phyloP scores from a whole-genome alignment of 2,113 vertebrate species.

The Hemiscyllium ocellatum region DNA sequence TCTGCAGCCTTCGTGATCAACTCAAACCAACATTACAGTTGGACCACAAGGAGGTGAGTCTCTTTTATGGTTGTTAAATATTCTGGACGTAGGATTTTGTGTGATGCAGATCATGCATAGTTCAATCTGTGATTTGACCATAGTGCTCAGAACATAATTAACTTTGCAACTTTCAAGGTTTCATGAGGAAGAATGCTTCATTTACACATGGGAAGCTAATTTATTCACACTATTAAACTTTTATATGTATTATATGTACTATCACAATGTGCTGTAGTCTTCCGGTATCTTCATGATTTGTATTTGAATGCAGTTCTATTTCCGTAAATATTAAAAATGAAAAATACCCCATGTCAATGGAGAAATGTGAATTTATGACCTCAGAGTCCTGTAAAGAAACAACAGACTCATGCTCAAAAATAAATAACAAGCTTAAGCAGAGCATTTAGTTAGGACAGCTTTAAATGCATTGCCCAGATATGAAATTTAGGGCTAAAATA shows the following conservation, averaged over 20 bases:
- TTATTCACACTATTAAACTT: background rate
- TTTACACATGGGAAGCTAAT: background rate
- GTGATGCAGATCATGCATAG: background rate
- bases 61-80: constrained; percentile 30
- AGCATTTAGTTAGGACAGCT: background rate
- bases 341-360: background rate
- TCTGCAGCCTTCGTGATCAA: constrained; percentile 53
- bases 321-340: background rate
- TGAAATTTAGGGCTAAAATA: background rate
- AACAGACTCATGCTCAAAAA: background rate
- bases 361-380: background rate
- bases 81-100: background rate
- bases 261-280: background rate
- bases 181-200: background rate
- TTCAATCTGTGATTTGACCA: background rate
- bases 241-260: background rate
- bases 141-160: background rate
- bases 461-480: background rate
- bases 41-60: constrained; percentile 58
- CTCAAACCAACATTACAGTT: constrained; percentile 49
- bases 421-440: background rate
- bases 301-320: background rate
- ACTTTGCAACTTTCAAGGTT: background rate
- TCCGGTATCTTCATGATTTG: background rate
- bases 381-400: background rate